A percentile compares a stretch with the other conserved stretches of the same genome.
These are phyloP conservation scores for Meganola albula DNA, from an alignment of 2,888 invertebrate genomes.

Conservation along the genomic window DNA sequence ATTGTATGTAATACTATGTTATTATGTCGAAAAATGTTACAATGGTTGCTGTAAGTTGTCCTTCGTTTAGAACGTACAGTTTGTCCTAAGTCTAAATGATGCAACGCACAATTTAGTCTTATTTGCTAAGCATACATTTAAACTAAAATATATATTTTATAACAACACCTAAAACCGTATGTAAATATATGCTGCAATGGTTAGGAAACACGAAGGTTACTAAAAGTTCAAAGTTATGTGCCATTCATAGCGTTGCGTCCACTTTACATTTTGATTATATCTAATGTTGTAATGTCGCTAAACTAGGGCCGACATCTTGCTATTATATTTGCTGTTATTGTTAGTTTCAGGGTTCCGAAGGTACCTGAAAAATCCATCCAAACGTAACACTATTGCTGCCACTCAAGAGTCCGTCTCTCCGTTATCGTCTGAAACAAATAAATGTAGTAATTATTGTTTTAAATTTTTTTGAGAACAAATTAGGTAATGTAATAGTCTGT, in stretches of 20 bases:
- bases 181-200: constrained; percentile 33
- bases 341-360: no score
- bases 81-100: neutral
- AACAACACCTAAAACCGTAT: constrained; percentile 19
- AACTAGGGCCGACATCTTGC: constrained; percentile 16
- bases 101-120: constrained; percentile 8
- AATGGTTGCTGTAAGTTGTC: no score
- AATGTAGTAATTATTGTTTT: no score
- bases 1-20: no score
- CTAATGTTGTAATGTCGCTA: constrained; percentile 19
- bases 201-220: constrained; percentile 32
- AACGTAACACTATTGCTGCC: no score
- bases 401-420: no score
- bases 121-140: constrained; percentile 20
- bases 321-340: constrained; percentile 8
- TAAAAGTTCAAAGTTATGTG: constrained; percentile 33
- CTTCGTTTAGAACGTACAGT: neutral
- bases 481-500: no score
- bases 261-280: constrained; percentile 32
- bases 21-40: no score
- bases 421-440: no score
- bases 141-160: constrained; percentile 16
- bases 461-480: no score
- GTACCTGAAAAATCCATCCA: no score
- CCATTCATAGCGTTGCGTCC: constrained; percentile 26